Percentiles rank a stretch among this genome's conserved stretches.
Evolutionary conservation across 2,113 vertebrate species (phyloP).

Genomic region (Otolemur garnettii): DNA sequence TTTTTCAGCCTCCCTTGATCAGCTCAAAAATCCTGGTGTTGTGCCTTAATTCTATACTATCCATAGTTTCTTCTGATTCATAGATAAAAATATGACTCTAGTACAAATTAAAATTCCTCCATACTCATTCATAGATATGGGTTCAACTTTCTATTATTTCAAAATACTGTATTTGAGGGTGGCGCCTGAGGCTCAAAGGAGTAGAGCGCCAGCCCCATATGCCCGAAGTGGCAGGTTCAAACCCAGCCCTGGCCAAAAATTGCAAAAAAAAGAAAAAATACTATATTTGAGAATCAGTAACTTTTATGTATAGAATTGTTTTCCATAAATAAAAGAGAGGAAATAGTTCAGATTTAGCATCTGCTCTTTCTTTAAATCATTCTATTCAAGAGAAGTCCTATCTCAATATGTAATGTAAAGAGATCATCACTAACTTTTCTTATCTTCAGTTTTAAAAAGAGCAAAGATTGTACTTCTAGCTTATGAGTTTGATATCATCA

Average conservation of each 20-base stretch:
- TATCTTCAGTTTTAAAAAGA: neutral
- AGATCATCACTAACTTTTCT: neutral
- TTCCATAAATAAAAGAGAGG: neutral
- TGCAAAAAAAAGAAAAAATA: neutral
- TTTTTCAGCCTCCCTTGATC: neutral
- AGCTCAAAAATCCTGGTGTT: neutral
- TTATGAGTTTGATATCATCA: neutral
- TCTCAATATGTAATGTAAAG: neutral
- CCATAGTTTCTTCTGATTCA: neutral
- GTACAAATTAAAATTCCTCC: neutral
- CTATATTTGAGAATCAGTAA: neutral
- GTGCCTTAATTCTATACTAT: neutral
- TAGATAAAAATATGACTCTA: neutral
- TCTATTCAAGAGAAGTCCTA: constrained; percentile 17
- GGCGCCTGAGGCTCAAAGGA: too few relatives aligned
- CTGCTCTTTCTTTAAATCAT: neutral
- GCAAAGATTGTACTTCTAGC: constrained; percentile 28
- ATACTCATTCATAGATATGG: neutral
- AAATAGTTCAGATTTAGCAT: neutral
- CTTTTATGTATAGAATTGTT: neutral
- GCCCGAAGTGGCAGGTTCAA: too few relatives aligned
- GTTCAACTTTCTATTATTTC: constrained; percentile 34
- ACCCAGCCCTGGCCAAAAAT: too few relatives aligned
- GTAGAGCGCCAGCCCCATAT: too few relatives aligned
- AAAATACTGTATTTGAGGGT: neutral